Conservation (phyloP, 2,113 vertebrate species). For the Cryptomyrus ogoouensis region DNA sequence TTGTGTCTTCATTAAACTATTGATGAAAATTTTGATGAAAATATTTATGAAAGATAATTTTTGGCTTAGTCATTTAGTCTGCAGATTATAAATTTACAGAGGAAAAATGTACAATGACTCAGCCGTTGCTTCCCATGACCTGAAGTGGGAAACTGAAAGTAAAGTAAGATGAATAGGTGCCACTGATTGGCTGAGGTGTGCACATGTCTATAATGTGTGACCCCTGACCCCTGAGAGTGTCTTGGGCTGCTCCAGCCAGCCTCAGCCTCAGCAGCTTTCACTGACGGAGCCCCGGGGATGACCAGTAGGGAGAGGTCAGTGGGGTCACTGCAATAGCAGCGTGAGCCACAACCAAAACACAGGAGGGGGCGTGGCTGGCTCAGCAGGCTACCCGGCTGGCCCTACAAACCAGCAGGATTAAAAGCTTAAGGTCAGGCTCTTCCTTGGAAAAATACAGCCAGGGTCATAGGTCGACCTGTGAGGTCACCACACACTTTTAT, state of each 20-base stretch:
- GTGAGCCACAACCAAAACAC: constrained; percentile 65
- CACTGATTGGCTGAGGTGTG: constrained; percentile 38
- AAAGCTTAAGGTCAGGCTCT: constrained; percentile 46
- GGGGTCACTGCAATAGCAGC: constrained; percentile 64
- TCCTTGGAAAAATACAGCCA: constrained; percentile 55
- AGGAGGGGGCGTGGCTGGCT: constrained; percentile 34
- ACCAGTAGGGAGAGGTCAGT: constrained; percentile 45
- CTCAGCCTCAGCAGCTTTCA: constrained; percentile 36
- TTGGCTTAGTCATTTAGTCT: neutral
- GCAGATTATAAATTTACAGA: neutral
- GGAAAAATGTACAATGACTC: neutral
- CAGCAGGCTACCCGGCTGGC: constrained; percentile 33
- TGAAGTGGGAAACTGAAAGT: constrained; percentile 13
- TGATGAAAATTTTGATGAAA: neutral
- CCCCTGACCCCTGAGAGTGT: constrained; percentile 49
- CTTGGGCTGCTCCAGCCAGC: constrained; percentile 26
- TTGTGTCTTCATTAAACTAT: neutral
- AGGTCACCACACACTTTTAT: constrained; percentile 58
- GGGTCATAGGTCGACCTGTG: constrained; percentile 47
- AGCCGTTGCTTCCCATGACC: neutral
- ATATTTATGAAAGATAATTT: neutral
- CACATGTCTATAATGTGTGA: constrained; percentile 41
- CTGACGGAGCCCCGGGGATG: constrained; percentile 44
- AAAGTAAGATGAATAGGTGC: constrained; percentile 16
- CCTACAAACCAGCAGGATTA: constrained; percentile 42